Conservation (phyloP, 2,797 vertebrate genomes). For the Poecilia velifera region DNA sequence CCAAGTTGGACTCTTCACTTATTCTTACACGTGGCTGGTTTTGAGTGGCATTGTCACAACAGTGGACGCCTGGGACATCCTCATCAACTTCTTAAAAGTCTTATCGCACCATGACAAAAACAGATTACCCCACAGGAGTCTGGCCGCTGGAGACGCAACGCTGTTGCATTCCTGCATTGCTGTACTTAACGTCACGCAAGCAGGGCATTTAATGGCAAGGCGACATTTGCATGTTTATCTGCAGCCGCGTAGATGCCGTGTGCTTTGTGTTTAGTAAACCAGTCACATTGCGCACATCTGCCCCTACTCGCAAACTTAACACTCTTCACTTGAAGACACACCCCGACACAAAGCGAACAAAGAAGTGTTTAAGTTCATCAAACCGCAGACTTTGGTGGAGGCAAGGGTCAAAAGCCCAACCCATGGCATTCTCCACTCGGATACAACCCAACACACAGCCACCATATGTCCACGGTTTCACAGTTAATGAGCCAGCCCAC, state of each 20-base stretch:
- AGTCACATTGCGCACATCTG: slow-evolving; percentile 67
- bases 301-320: slow-evolving; percentile 35
- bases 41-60: slow-evolving; percentile 51
- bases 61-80: slow-evolving; percentile 49
- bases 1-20: slow-evolving; percentile 36
- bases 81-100: slow-evolving; percentile 69
- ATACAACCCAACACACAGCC: slow-evolving; percentile 75
- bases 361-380: slow-evolving; percentile 84
- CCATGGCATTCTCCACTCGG: slow-evolving; percentile 73
- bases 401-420: slow-evolving; percentile 75
- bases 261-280: slow-evolving; percentile 53
- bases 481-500: slow-evolving; percentile 78
- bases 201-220: slow-evolving; percentile 37
- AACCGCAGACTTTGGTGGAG: slow-evolving; percentile 57
- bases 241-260: slow-evolving; percentile 23
- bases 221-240: slow-evolving; percentile 31
- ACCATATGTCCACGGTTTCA: slow-evolving; percentile 81
- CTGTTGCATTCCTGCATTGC: slow-evolving; percentile 40
- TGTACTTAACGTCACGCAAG: slow-evolving; percentile 36
- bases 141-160: slow-evolving; percentile 66
- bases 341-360: slow-evolving; percentile 58
- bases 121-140: slow-evolving; percentile 59
- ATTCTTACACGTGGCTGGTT: slow-evolving; percentile 31
- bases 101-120: slow-evolving; percentile 67
- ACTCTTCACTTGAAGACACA: slow-evolving; percentile 51